Evolutionary conservation across 2,888 invertebrate genomes (phyloP), one percentile per base, ranked within the genome.

Genomic region (Byasa hedistus): DNA sequence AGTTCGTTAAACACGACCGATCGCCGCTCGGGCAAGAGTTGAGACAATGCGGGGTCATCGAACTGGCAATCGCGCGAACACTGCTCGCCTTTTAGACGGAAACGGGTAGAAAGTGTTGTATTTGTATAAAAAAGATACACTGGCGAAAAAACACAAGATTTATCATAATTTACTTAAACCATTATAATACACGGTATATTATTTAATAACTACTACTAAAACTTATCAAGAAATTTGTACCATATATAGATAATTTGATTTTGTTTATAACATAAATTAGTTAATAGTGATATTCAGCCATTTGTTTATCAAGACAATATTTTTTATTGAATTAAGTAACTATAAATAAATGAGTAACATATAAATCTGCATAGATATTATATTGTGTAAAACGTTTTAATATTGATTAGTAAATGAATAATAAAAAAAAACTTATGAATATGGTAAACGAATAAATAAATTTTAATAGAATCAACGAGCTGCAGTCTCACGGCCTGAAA

Each of bases 31-130:
- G 65, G 65, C 61, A 61, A 61, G 48, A 67, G 67, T 64, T 66
- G 73, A 75, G 75, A 78, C 78, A 78, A 77, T 77, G 73, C 71
- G 72, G 66, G 77, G 75, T 76, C 76, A 64, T 68, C 62, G 75
- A 77, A 70, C 76, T 60, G 68, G 57, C 70, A 69, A 71, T 48
- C 58, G 66, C 62, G 67, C 69, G 68, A 70, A 69, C 70, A 69
- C 66, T 68, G 69, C 69, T 67, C 51, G 51, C 51, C 59, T 48
- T 55, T 57, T 56, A 59, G 23, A 56, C 63, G 67, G 67, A 67
- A 64, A 67, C 51, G 64, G 63, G 24, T 64, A 64, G 67, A 67
- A 67, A 67, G 63, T 64, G 60, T 59, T 57, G 64, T 67, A 48
- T 48, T 54, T 62, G 55, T 57, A 24, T 62, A 61, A 27, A 58